phyloP scores from a whole-genome alignment of 2,888 invertebrate genomes.

The Zaprionus lineosus region DNA sequence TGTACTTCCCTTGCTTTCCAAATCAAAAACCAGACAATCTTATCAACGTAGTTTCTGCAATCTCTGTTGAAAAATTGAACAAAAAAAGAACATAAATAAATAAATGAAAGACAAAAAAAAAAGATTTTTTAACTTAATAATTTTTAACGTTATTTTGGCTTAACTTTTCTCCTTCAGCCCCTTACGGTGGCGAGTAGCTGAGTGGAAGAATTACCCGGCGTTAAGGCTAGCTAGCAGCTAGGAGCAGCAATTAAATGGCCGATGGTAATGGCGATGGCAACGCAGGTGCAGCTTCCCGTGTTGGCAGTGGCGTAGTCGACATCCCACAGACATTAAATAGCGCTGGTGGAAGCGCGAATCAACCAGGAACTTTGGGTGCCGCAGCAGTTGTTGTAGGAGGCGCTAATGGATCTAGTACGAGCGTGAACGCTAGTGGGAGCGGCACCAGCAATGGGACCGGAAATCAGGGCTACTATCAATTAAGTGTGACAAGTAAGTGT shows the following conservation, averaged over 20 bases:
- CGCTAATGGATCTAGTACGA: conserved; percentile 8
- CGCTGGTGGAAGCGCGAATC: conserved; percentile 36
- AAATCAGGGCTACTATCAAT: conserved; percentile 86
- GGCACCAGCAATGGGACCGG: conserved; percentile 18
- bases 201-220: conserved; percentile 31
- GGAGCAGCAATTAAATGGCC: conserved; percentile 73
- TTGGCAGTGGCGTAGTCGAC: conserved; percentile 49
- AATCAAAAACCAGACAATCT: conserved; percentile 3
- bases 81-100: neutral
- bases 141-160: too few relatives aligned
- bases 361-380: conserved; percentile 28
- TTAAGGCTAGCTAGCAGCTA: conserved; percentile 30
- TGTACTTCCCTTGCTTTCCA: too few relatives aligned
- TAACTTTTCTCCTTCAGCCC: conserved; percentile 11
- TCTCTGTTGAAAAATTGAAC: conserved; percentile 22
- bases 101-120: neutral
- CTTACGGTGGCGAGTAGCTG: conserved; percentile 14
- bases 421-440: conserved; percentile 16
- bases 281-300: conserved; percentile 77
- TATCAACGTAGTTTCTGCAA: conserved; percentile 15
- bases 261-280: conserved; percentile 79
- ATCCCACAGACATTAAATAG: conserved; percentile 45
- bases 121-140: neutral
- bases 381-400: conserved; percentile 9
- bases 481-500: conserved; percentile 87